Conservation (phyloP, 2,113 vertebrate species). For the Cryptoleucopteryx plumbea region DNA sequence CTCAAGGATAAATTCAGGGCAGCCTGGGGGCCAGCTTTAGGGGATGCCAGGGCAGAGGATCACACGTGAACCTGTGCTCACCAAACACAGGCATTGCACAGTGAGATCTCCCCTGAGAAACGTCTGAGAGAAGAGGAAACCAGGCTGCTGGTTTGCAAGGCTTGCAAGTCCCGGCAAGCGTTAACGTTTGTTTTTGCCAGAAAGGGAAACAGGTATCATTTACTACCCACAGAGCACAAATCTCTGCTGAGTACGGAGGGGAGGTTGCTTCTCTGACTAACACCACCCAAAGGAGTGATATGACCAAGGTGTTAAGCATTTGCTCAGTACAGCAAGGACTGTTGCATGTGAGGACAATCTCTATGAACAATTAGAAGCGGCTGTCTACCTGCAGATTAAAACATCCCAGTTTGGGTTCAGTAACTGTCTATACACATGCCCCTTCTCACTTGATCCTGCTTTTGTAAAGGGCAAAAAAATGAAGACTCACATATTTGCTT, state of each 20-base stretch:
- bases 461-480: neutral
- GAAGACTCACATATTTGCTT: neutral
- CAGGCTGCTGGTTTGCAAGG: neutral
- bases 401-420: neutral
- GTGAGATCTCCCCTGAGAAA: neutral
- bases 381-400: neutral
- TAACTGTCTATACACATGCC: neutral
- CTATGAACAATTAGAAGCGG: neutral
- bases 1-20: neutral
- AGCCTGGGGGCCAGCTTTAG: neutral
- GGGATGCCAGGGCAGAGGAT: neutral
- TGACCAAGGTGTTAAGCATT: neutral
- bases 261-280: neutral
- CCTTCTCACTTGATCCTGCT: neutral
- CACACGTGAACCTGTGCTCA: fast-evolving
- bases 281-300: neutral
- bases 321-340: neutral
- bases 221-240: neutral
- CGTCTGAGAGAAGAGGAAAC: neutral
- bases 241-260: neutral
- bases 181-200: conserved; percentile 43
- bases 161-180: conserved; percentile 37
- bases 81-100: neutral
- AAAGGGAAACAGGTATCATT: conserved; percentile 15
- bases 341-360: neutral